Conservation (phyloP, 1,140 invertebrate genomes). For the Anastrepha ludens region DNA sequence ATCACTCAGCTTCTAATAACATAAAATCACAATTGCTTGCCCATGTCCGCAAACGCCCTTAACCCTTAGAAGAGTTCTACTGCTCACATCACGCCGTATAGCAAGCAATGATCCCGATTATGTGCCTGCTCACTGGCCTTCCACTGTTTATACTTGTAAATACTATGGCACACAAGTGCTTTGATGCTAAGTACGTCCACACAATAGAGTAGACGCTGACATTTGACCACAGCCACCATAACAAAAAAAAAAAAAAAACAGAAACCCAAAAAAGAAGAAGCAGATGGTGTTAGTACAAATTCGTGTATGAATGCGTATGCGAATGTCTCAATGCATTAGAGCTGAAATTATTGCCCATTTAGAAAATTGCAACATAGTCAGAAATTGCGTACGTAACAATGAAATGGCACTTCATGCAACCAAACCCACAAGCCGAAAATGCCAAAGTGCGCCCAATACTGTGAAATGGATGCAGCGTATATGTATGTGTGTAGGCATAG, state of each 20-base stretch:
- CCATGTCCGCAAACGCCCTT: slow-evolving; percentile 1
- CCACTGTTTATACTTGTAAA: not conserved
- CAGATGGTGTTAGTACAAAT: not conserved
- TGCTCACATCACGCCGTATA: not conserved
- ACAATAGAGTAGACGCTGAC: not conserved
- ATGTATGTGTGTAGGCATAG: not conserved
- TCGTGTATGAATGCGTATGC: not conserved
- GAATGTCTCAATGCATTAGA: slow-evolving; percentile 41
- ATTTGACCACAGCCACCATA: not conserved
- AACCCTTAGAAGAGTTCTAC: not conserved
- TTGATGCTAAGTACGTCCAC: too few relatives aligned
- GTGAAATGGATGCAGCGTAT: not conserved
- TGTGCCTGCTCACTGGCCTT: not conserved
- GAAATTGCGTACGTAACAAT: slow-evolving; percentile 47
- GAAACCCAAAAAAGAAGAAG: not conserved
- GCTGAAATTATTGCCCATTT: slow-evolving; percentile 55
- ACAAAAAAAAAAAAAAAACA: not conserved
- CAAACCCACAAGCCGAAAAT: slow-evolving; percentile 25
- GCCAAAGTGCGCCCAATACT: not conserved
- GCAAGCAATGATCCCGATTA: slow-evolving; percentile 44
- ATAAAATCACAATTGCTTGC: slow-evolving; percentile 48
- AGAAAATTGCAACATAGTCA: slow-evolving; percentile 56
- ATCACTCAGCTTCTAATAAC: slow-evolving; percentile 51
- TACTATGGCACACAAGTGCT: not conserved
- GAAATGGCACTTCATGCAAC: slow-evolving; percentile 25